Evolutionary conservation across 2,888 invertebrate species (phyloP).

Genomic region (Apoda limacodes): DNA sequence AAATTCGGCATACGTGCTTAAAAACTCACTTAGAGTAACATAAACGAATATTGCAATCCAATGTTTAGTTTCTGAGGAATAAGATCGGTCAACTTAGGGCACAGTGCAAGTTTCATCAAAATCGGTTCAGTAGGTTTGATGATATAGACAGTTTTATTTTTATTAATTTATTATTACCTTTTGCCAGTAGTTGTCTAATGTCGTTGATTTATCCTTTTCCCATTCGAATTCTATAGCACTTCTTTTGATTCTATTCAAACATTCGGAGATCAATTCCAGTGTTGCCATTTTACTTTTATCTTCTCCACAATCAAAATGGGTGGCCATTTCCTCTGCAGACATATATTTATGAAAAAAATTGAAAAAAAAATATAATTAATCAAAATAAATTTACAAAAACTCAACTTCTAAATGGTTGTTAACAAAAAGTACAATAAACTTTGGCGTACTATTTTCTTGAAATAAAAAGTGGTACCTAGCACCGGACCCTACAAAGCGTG

Average conservation of each 20-base stretch:
- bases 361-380: background rate
- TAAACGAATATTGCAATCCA: too few relatives aligned
- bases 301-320: slow-evolving; percentile 43
- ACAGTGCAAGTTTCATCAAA: too few relatives aligned
- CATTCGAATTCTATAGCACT: slow-evolving; percentile 31
- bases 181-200: slow-evolving; percentile 32
- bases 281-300: too few relatives aligned
- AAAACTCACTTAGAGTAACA: too few relatives aligned
- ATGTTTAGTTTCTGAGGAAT: too few relatives aligned
- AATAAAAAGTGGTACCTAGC: slow-evolving; percentile 22
- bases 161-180: too few relatives aligned
- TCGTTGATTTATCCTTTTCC: slow-evolving; percentile 34
- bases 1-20: too few relatives aligned
- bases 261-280: slow-evolving; percentile 25
- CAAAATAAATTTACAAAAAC: background rate
- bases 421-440: too few relatives aligned
- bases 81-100: too few relatives aligned
- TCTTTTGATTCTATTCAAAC: slow-evolving; percentile 25
- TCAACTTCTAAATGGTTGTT: background rate
- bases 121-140: too few relatives aligned
- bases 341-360: background rate
- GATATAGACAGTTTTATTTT: too few relatives aligned
- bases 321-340: slow-evolving; percentile 31
- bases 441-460: too few relatives aligned
- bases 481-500: slow-evolving; percentile 16